Percentiles rank a stretch among this genome's conserved stretches.
phyloP scores from a whole-genome alignment of 1,140 invertebrate genomes.

The Telenomus remus region DNA sequence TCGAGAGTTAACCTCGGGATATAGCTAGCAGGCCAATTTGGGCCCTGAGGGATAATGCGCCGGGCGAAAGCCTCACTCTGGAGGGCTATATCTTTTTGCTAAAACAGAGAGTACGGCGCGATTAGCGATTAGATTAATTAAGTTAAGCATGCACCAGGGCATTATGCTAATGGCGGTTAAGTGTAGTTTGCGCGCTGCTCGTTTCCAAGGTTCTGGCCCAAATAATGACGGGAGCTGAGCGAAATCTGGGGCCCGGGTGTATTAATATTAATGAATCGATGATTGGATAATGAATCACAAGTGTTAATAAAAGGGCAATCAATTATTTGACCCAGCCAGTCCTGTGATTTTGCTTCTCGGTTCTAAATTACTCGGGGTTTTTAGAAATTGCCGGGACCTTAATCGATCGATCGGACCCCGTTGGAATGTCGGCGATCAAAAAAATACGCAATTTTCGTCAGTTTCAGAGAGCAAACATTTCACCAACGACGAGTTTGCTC shows the following conservation, averaged over 20 bases:
- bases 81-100: constrained; percentile 22
- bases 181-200: constrained; percentile 42
- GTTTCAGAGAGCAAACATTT: neutral
- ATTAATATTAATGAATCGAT: constrained; percentile 59
- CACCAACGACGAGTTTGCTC: neutral
- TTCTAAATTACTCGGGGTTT: constrained; percentile 41
- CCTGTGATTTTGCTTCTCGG: constrained; percentile 48
- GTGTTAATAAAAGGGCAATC: constrained; percentile 57
- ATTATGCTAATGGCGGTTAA: constrained; percentile 49
- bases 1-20: too few species aligned
- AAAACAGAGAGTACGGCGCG: constrained; percentile 17
- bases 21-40: too few species aligned
- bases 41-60: neutral
- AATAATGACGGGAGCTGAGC: constrained; percentile 41
- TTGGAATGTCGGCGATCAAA: constrained; percentile 25
- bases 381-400: constrained; percentile 50
- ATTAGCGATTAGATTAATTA: constrained; percentile 56
- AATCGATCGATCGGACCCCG: constrained; percentile 46
- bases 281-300: constrained; percentile 58
- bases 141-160: constrained; percentile 30
- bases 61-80: neutral
- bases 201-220: constrained; percentile 43
- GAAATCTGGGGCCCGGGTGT: constrained; percentile 15
- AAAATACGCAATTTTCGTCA: constrained; percentile 8
- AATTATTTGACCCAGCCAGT: constrained; percentile 53